These are phyloP conservation scores for Spatulosminthurus flaviceps DNA, from an alignment of 2,888 invertebrate genomes.

Conservation along the genomic window DNA sequence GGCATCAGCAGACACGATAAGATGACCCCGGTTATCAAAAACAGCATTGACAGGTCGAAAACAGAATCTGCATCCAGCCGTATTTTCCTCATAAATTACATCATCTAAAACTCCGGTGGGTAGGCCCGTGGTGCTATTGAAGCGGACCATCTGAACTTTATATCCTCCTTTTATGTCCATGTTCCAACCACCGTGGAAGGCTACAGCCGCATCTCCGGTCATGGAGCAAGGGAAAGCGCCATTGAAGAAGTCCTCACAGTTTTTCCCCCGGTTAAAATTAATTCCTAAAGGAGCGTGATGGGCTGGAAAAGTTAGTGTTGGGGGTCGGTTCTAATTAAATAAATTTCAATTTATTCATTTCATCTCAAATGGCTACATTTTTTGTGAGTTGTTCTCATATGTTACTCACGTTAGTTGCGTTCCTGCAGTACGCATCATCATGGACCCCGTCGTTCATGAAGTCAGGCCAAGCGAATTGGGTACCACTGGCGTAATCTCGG, in stretches of 20 bases:
- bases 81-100: conserved; percentile 51
- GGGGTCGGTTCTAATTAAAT: conserved; percentile 53
- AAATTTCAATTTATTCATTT: too few relatives aligned
- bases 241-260: conserved; percentile 41
- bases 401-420: too few relatives aligned
- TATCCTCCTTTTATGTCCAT: conserved; percentile 50
- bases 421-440: conserved; percentile 56
- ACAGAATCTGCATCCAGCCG: conserved; percentile 43
- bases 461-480: conserved; percentile 57
- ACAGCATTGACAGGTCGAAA: conserved; percentile 57
- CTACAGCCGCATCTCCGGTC: conserved; percentile 55
- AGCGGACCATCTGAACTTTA: conserved; percentile 50
- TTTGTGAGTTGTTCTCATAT: too few relatives aligned
- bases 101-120: conserved; percentile 54
- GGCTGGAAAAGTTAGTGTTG: conserved; percentile 54
- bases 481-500: conserved; percentile 42
- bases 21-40: conserved; percentile 54
- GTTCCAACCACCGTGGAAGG: conserved; percentile 58
- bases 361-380: too few relatives aligned
- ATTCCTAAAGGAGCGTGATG: conserved; percentile 59
- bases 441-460: conserved; percentile 58
- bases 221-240: conserved; percentile 58
- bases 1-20: conserved; percentile 53
- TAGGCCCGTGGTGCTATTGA: conserved; percentile 24
- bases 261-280: conserved; percentile 51